A percentile compares a stretch with the other conserved stretches of the same genome.
Conservation (phyloP, 2,888 invertebrate genomes). For the Caenorhabditis zanzibari region DNA sequence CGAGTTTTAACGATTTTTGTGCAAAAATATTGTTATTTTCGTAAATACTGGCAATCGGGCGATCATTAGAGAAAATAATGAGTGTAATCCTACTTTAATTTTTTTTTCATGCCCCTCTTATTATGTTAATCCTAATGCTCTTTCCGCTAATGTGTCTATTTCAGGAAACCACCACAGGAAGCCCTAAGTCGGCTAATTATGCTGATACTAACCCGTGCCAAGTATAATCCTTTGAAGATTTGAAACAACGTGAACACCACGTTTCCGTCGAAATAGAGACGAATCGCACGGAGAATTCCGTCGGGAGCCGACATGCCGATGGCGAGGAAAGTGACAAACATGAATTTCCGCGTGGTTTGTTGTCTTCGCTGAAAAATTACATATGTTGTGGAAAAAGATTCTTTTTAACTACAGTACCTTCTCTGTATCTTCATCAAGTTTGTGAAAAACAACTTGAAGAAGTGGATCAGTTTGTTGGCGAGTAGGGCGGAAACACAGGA, state of each 20-base stretch:
- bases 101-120: neutral
- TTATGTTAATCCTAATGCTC: neutral
- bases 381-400: neutral
- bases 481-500: slow-evolving; percentile 74
- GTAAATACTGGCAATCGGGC: too few relatives aligned
- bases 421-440: slow-evolving; percentile 75
- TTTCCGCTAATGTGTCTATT: slow-evolving; percentile 4
- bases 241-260: slow-evolving; percentile 49
- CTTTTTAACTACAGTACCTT: slow-evolving; percentile 65
- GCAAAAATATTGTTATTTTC: too few relatives aligned
- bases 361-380: slow-evolving; percentile 53
- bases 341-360: slow-evolving; percentile 73
- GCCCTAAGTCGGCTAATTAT: slow-evolving; percentile 24
- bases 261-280: slow-evolving; percentile 51
- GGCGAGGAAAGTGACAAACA: slow-evolving; percentile 75
- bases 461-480: slow-evolving; percentile 73
- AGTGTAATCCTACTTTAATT: too few relatives aligned
- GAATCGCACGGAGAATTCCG: slow-evolving; percentile 69
- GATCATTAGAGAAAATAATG: too few relatives aligned
- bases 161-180: slow-evolving; percentile 12
- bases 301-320: slow-evolving; percentile 76
- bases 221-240: slow-evolving; percentile 64
- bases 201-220: slow-evolving; percentile 31
- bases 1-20: too few relatives aligned
- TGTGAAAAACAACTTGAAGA: slow-evolving; percentile 80